Conservation (phyloP, 2,888 invertebrate species). For the Gandaritis pyraliata region DNA sequence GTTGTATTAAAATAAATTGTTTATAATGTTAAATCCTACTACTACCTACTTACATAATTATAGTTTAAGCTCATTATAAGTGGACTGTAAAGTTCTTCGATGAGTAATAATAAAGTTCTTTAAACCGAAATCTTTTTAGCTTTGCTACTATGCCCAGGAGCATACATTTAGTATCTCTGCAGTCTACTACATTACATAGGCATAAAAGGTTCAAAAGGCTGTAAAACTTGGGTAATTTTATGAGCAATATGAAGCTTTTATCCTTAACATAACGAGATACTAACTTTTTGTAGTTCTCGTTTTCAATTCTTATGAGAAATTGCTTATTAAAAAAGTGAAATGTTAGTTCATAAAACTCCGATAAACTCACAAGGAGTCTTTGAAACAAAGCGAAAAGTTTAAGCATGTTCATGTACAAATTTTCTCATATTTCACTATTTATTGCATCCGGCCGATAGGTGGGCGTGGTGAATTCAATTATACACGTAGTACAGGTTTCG, state of each 20-base stretch:
- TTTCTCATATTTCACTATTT: conserved; percentile 11
- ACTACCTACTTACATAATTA: no score
- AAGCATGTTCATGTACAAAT: conserved; percentile 1
- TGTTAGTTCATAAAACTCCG: conserved; percentile 2
- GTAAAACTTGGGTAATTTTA: conserved; percentile 21
- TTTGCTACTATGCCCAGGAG: background rate
- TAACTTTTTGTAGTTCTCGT: conserved; percentile 7
- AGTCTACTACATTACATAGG: background rate
- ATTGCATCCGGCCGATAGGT: conserved; percentile 7
- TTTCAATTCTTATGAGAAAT: conserved; percentile 18
- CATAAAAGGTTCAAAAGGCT: conserved; percentile 17
- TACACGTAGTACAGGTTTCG: background rate
- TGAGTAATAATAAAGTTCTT: no score
- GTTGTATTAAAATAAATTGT: background rate
- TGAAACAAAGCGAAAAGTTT: no score
- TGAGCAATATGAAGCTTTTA: conserved; percentile 9
- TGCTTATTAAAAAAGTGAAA: conserved; percentile 11
- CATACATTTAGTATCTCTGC: background rate
- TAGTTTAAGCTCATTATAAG: no score
- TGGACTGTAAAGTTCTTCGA: no score
- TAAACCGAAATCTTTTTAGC: conserved; percentile 1
- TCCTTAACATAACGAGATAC: conserved; percentile 10
- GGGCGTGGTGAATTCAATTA: conserved; percentile 16
- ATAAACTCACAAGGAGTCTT: background rate
- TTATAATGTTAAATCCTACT: no score